Base-by-base conservation (phyloP, 1,140 invertebrate genomes). In the Musca vetustissima region DNA sequence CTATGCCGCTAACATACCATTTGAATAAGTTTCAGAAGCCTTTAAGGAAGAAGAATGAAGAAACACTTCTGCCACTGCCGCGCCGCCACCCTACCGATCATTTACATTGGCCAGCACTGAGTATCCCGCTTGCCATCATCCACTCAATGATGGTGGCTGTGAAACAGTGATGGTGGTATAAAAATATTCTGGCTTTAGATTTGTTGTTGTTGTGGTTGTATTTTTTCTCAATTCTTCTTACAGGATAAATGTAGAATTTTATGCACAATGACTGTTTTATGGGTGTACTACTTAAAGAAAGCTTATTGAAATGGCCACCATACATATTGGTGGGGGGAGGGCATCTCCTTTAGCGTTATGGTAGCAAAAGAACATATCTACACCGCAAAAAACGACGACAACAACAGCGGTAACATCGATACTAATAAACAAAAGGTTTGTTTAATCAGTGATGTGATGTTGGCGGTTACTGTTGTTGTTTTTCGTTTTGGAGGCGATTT, bases 231-330 rank as follows among this genome's bases (percentile, higher is more conserved):
- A 43, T 43, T 13, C 36, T 43, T 25, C 4, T 55, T 59, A 14
- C 9, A 61, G 57, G 57, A 48, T 65, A 65, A 49, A 65, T 65
- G 48, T 65, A 28, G n/a, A 13, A 28, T 50, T 48, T 49, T 65
- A 50, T 50, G 36, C 28, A 22, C 28, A 43, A 24, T 65, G 64
- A 65, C 64, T 65, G 64, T 50, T 65, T 65, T 65, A 65, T 65
- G 64, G 64, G 64, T 48, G 43, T 65, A 65, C n/a, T 65, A 36
- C 28, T 36, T 19, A 61, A 36, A 19, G n/a, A 43, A 43, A 43
- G 36, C 36, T 43, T 43, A 43, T 43, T 43, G 36, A 43, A 43
- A 43, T 43, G 36, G 36, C 36, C 36, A 43, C 36, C 36, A 43
- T 43, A 43, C 36, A 43, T n/a, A n/a, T n/a, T n/a, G n/a, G 1